phyloP scores from a whole-genome alignment of 2,888 invertebrate genomes.

The Campopleginae sp. region DNA sequence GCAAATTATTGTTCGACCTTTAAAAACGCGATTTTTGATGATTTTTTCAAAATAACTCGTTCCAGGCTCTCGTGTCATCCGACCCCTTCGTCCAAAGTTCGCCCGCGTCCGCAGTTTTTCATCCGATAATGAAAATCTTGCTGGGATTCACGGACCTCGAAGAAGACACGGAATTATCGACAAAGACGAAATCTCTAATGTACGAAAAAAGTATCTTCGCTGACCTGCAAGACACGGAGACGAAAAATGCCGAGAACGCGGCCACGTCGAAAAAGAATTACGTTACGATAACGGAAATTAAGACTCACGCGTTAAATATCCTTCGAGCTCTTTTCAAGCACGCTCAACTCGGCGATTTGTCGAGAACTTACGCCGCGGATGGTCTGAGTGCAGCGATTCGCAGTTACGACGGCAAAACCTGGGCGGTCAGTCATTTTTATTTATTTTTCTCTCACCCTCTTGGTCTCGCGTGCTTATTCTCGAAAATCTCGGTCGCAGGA shows the following conservation, averaged over 20 bases:
- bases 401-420: constrained; percentile 90
- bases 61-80: constrained; percentile 91
- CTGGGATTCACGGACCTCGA: constrained; percentile 76
- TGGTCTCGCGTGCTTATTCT: not conserved
- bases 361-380: constrained; percentile 88
- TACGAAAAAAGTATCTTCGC: constrained; percentile 74
- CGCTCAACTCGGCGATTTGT: constrained; percentile 90
- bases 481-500: constrained; percentile 85
- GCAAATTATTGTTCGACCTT: too few relatives aligned
- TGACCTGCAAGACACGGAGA: constrained; percentile 64
- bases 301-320: constrained; percentile 94
- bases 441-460: not conserved
- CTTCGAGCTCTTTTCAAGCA: constrained; percentile 92
- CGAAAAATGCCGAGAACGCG: constrained; percentile 39
- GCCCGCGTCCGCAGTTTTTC: constrained; percentile 80
- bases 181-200: constrained; percentile 72
- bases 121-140: constrained; percentile 80
- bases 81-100: constrained; percentile 88
- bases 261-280: constrained; percentile 41
- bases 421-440: constrained; percentile 87
- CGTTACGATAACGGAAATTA: constrained; percentile 84
- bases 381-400: constrained; percentile 90
- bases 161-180: constrained; percentile 65
- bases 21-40: constrained; percentile 8
- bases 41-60: constrained; percentile 44